These are phyloP conservation scores for Drosophila parabipectinata DNA, from an alignment of 1,140 invertebrate species.

Conservation along the genomic window DNA sequence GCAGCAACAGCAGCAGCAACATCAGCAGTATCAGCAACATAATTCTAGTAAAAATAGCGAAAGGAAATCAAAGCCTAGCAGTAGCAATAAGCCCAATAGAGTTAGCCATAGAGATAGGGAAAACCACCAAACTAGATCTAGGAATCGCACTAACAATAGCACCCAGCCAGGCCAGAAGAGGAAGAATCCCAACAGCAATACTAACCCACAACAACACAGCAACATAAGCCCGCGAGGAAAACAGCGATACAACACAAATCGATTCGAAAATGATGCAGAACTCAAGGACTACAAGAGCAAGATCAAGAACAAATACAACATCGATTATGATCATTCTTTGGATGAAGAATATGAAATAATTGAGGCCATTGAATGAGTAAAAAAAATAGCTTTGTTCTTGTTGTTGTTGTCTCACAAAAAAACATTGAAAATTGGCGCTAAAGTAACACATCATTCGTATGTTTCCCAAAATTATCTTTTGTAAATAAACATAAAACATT, in stretches of 20 bases:
- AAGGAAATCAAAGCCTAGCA: conserved; percentile 68
- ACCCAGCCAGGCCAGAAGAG: conserved; percentile 23
- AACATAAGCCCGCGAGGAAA: conserved; percentile 41
- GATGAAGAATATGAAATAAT: conserved; percentile 84
- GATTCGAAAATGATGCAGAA: conserved; percentile 75
- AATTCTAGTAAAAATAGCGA: conserved; percentile 74
- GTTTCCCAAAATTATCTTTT: conserved; percentile 41
- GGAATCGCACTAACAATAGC: conserved; percentile 43
- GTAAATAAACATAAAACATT: conserved; percentile 24
- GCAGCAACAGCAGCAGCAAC: conserved; percentile 52
- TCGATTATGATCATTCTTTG: conserved; percentile 84
- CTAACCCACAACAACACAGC: conserved; percentile 25
- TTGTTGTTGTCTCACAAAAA: conserved; percentile 38
- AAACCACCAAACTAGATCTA: conserved; percentile 47
- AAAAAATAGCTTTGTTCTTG: conserved; percentile 26
- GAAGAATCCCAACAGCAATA: conserved; percentile 11
- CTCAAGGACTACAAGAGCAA: conserved; percentile 82
- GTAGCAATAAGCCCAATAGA: conserved; percentile 58
- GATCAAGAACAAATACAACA: conserved; percentile 83
- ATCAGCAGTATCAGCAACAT: conserved; percentile 51
- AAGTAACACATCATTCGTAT: conserved; percentile 12
- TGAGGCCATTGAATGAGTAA: conserved; percentile 79
- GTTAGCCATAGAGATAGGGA: conserved; percentile 60
- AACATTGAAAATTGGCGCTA: conserved; percentile 23
- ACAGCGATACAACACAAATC: conserved; percentile 61